These are phyloP conservation scores for Myanophis thanlyinensis DNA, from an alignment of 2,113 vertebrate species.

Conservation along the genomic window DNA sequence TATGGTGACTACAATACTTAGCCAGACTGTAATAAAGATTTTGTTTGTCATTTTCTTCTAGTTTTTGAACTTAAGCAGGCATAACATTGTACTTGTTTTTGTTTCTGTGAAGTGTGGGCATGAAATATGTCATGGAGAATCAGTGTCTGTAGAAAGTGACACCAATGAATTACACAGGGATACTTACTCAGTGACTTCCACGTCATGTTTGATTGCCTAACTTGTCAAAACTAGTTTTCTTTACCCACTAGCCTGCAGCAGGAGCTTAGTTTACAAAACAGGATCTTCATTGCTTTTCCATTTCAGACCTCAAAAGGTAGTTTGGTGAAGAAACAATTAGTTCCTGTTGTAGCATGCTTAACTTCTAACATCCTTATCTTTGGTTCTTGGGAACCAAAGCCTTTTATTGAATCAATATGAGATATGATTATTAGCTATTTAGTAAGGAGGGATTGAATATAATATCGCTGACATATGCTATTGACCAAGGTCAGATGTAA, in stretches of 20 bases:
- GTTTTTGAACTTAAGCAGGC: constrained; percentile 7
- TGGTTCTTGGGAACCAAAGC: background rate
- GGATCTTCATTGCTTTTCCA: constrained; percentile 31
- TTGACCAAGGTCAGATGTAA: background rate
- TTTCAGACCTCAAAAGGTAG: background rate
- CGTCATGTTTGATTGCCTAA: constrained; percentile 57
- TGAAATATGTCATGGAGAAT: constrained; percentile 53
- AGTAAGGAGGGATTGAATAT: background rate
- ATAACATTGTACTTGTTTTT: constrained; percentile 34
- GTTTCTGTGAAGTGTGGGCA: constrained; percentile 41
- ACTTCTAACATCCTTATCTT: too few relatives aligned
- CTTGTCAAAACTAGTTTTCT: constrained; percentile 56
- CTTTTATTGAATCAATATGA: background rate
- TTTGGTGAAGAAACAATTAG: constrained; percentile 1
- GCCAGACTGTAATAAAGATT: background rate
- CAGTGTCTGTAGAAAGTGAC: constrained; percentile 34
- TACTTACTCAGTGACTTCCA: constrained; percentile 29
- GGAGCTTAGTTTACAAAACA: constrained; percentile 43
- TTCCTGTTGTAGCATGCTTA: constrained; percentile 14
- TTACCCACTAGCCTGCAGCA: constrained; percentile 52
- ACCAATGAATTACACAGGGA: constrained; percentile 31
- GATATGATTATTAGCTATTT: background rate
- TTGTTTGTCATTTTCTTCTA: background rate
- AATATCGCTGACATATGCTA: background rate
- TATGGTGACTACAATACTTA: background rate